A percentile compares a stretch with the other conserved stretches of the same genome.
Conservation (phyloP, 2,888 invertebrate species). For the Eutolmus rufibarbis region DNA sequence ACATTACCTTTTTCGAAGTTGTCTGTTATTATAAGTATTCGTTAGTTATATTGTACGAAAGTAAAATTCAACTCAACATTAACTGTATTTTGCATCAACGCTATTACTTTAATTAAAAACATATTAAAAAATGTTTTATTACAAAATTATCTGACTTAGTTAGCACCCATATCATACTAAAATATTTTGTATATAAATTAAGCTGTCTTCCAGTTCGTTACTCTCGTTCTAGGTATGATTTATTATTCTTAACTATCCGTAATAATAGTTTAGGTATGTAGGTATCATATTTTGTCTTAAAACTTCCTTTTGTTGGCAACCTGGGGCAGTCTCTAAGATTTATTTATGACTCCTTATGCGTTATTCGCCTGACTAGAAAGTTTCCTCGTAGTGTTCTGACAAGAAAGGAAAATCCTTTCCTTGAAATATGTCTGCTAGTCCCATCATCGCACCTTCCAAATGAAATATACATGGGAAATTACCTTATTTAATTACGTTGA, state of each 20-base stretch:
- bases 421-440: background rate
- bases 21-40: too few species aligned
- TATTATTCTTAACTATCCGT: background rate
- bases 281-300: background rate
- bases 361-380: background rate
- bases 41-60: too few species aligned
- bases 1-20: too few species aligned
- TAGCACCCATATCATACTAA: too few species aligned
- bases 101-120: too few species aligned
- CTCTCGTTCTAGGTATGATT: background rate
- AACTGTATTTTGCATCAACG: too few species aligned
- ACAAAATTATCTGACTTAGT: too few species aligned
- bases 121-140: too few species aligned
- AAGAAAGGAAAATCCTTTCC: background rate
- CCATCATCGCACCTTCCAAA: background rate
- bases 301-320: background rate
- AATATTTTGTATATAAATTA: too few species aligned
- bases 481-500: background rate
- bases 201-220: too few species aligned
- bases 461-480: background rate
- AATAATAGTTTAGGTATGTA: background rate
- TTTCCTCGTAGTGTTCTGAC: background rate
- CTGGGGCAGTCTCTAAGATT: background rate
- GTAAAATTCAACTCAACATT: too few species aligned
- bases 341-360: background rate